Evolutionary conservation across 2,113 vertebrate species (phyloP).

Genomic region (Mustela lutreola): DNA sequence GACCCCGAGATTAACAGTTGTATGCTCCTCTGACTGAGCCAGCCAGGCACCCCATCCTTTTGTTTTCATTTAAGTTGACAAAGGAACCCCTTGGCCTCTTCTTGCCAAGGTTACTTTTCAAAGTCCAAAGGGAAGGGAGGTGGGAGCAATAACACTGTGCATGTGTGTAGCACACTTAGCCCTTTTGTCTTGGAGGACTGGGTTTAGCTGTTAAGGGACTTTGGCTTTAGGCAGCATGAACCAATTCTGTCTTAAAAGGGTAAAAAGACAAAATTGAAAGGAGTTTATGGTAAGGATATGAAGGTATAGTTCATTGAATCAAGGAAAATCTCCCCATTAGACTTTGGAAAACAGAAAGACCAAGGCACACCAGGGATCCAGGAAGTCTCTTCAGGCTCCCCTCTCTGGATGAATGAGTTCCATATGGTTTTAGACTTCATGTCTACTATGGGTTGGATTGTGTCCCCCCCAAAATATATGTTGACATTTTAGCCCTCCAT

Average conservation of each 20-base stretch:
- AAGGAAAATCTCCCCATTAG: not conserved
- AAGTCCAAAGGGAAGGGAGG: not conserved
- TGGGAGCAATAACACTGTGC: not conserved
- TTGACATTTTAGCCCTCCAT: not conserved
- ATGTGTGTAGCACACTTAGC: not conserved
- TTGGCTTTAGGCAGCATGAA: not conserved
- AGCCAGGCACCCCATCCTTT: not conserved
- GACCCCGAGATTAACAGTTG: not conserved
- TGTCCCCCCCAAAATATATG: not conserved
- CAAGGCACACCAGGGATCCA: not conserved
- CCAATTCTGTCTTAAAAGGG: not conserved
- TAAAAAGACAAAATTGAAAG: not conserved
- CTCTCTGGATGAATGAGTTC: not conserved
- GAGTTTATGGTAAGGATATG: not conserved
- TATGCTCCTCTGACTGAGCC: not conserved
- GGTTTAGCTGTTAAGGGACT: not conserved
- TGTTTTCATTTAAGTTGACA: not conserved
- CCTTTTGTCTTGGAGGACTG: not conserved
- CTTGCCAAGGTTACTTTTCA: not conserved
- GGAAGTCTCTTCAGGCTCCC: not conserved
- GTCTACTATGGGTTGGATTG: not conserved
- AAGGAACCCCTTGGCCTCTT: not conserved
- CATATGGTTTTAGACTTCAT: not conserved
- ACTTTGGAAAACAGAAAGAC: not conserved
- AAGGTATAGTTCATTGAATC: not conserved